Percentiles rank a stretch among this genome's conserved stretches.
Evolutionary conservation across 2,113 vertebrate genomes (phyloP).

Genomic region (Loxodonta africana): DNA sequence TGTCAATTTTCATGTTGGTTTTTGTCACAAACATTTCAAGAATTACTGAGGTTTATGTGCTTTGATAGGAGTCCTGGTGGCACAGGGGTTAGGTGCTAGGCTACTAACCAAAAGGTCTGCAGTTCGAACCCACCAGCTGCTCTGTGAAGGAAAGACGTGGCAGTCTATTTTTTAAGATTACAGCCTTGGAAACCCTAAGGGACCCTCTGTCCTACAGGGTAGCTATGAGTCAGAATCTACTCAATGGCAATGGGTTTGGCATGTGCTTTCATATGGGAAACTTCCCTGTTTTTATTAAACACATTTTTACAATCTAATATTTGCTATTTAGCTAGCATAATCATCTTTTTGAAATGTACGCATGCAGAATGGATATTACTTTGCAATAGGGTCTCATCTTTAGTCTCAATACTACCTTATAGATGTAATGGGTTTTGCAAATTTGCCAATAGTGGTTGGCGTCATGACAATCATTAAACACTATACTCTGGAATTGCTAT

Average conservation of each 20-base stretch:
- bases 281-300: conserved; percentile 30
- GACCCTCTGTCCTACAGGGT: too few species aligned
- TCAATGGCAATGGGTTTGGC: neutral
- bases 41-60: neutral
- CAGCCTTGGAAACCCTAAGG: too few species aligned
- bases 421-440: neutral
- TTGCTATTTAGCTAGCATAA: conserved; percentile 12
- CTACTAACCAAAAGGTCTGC: too few species aligned
- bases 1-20: neutral
- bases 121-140: too few species aligned
- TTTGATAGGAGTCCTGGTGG: neutral
- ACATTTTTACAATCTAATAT: conserved; percentile 22
- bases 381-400: conserved; percentile 2
- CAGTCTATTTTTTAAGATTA: too few species aligned
- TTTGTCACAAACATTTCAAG: conserved; percentile 19
- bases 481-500: neutral
- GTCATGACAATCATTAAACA: neutral
- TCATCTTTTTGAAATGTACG: conserved; percentile 33
- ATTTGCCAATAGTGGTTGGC: neutral
- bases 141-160: too few species aligned
- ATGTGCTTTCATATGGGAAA: neutral
- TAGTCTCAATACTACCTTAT: neutral
- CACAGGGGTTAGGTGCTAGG: too few species aligned
- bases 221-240: too few species aligned
- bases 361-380: neutral